Base-by-base conservation (phyloP, 2,113 vertebrate genomes). In the Hippopotamus amphibius region DNA sequence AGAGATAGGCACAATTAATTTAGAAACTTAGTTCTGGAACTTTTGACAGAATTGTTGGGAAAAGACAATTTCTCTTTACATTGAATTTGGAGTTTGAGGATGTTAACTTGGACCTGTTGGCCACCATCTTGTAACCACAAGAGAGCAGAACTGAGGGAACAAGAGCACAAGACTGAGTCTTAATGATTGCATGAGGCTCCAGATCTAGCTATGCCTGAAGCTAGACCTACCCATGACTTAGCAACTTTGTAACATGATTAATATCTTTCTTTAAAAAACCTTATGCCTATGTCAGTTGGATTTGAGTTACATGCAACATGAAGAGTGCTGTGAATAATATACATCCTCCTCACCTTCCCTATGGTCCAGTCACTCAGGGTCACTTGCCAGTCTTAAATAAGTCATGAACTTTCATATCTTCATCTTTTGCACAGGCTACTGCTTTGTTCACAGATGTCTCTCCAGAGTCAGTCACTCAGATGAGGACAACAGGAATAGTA, bases 241-340 rank as follows among this genome's bases (percentile, higher is more conserved):
- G 33, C 48, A 84, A 66, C 33, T 66, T 19, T 81, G 66, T 63
- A 65, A 97, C 15, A 15, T 57, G n/a, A 85, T 92, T 72, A 72
- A 77, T 72, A 65, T 24, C 28, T 66, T 81, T 74, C 66, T 48
- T 53, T 21, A 4, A 89, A 79, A 93, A 90, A 63, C 2, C 11
- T 74, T 37, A 96, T 71, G 59, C 14, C 30, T 66, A 4, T 15
- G 69, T 59, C 33, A 89, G 14, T 57, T 95, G 53, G 24, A 14
- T 48, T 92, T 96, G 86, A 94, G 22, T 77, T 89, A 43, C 14
- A 86, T 90, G 46, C 46, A 82, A n/a, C 33, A 90, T 50, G 48
- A 96, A 81, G n/a, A 96, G 71, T 81, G 28, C 30, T 46, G 48
- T 77, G 69, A 83, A 46, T 94, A 83, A 92, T 92, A 95, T 83